Percentiles rank a stretch among this genome's conserved stretches.
These are phyloP conservation scores for Acanthurus lineatus DNA, from an alignment of 2,797 vertebrate species.

Conservation along the genomic window DNA sequence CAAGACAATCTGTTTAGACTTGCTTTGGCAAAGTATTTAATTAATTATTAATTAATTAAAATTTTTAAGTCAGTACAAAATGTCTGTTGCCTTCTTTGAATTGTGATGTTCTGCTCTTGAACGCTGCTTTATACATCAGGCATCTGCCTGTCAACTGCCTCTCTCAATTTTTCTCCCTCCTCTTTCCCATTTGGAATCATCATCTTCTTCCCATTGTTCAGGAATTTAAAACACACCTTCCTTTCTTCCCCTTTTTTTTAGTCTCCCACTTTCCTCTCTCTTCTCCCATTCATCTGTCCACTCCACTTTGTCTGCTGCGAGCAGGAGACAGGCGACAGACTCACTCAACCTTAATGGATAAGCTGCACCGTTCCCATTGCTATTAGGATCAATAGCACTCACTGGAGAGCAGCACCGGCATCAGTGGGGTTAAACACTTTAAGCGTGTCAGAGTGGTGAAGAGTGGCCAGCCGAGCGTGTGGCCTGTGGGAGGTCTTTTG, in stretches of 20 bases:
- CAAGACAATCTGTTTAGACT: not conserved
- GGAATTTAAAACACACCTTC: conserved; percentile 3
- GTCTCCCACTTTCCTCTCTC: conserved; percentile 13
- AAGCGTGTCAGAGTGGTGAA: conserved; percentile 47
- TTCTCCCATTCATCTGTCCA: conserved; percentile 33
- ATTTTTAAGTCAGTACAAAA: not conserved
- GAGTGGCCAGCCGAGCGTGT: conserved; percentile 47
- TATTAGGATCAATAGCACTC: conserved; percentile 70
- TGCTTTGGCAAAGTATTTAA: not conserved
- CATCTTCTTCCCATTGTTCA: not conserved
- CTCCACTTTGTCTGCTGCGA: conserved; percentile 33
- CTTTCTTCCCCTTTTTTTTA: not conserved
- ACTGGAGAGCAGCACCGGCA: conserved; percentile 23
- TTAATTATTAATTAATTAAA: not conserved
- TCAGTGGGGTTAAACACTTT: conserved; percentile 56
- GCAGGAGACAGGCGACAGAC: conserved; percentile 50
- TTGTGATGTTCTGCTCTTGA: not conserved
- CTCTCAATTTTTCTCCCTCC: not conserved
- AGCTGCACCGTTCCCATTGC: conserved; percentile 43
- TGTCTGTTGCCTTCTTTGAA: not conserved
- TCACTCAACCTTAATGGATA: conserved; percentile 69
- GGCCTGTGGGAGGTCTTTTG: conserved; percentile 10
- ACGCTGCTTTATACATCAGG: not conserved
- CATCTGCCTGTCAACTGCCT: not conserved
- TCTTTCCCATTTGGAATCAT: not conserved